Base-by-base conservation (phyloP, 2,888 invertebrate genomes). In the Chouioia cunea region DNA sequence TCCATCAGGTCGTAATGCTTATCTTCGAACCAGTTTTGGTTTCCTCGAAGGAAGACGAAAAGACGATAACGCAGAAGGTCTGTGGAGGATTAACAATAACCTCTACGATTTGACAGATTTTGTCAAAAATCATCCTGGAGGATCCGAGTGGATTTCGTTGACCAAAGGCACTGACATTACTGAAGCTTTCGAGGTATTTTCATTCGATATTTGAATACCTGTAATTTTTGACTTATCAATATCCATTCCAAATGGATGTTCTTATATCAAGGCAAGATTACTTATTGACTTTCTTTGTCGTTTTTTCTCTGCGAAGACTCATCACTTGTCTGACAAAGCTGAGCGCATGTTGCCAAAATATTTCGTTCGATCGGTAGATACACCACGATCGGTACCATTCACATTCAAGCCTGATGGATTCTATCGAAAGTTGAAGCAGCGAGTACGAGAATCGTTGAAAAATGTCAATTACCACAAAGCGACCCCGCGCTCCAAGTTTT, bases 31-130 rank as follows among this genome's bases (percentile, higher is more conserved):
- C 23, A 84, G 87, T 0, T 83, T 87, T 52, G 84, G 86, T 78
- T 94, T 93, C 91, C 80, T 93, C 36, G 86, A 88, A 52, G 91
- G 90, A 2, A 92, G 92, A 80, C 87, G 88, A 16, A 82, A 87
- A 77, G 90, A 91, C 75, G 93, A 93, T 76, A 91, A 91, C 2
- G 92, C 93, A 0, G 93, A 93, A 82, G 90, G 90, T n/a, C 83
- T 93, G 2, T 95, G 95, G 95, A 88, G 95, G 75, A 89, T 95
- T 20, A 88, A 92, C 76, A 89, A 94, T 83, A 87, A 88, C 54
- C 86, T 98, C 22, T 98, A 97, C 84, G 95, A 98, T 86, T 88
- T 99, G 23, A 91, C 91, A 0, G 88, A 89, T 20, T 99, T 96
- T 83, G 87, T 93, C 4, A 85, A 90, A 3, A 88, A 87, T 56